phyloP scores from a whole-genome alignment of 2,113 vertebrate genomes.

The Labeo rohita region DNA sequence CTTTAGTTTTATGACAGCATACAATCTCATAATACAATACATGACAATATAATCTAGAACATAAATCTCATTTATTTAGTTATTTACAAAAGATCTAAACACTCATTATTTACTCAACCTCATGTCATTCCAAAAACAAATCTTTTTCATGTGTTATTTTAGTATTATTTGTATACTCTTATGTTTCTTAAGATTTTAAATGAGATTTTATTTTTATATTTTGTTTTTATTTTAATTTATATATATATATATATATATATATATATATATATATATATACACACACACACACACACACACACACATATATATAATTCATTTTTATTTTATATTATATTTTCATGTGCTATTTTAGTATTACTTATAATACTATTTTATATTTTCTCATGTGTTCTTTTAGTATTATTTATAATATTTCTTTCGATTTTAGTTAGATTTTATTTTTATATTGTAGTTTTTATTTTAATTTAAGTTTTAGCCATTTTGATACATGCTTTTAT shows the following conservation, averaged over 20 bases:
- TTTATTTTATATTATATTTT: not conserved
- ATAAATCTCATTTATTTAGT: not conserved
- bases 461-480: not conserved
- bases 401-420: not conserved
- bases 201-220: no score
- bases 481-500: not conserved
- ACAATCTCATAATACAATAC: not conserved
- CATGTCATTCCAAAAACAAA: not conserved
- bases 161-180: not conserved
- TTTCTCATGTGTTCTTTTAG: not conserved
- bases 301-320: no score
- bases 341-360: not conserved
- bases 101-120: not conserved
- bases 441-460: not conserved
- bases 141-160: not conserved
- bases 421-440: not conserved
- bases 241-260: no score
- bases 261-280: no score
- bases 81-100: not conserved
- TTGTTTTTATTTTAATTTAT: not conserved
- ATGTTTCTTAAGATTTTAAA: not conserved
- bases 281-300: no score
- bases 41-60: not conserved
- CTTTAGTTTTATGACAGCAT: not conserved
- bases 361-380: not conserved